Percentiles rank a stretch among this genome's conserved stretches.
phyloP scores from a whole-genome alignment of 2,888 invertebrate species.

The Trichacis sp. region DNA sequence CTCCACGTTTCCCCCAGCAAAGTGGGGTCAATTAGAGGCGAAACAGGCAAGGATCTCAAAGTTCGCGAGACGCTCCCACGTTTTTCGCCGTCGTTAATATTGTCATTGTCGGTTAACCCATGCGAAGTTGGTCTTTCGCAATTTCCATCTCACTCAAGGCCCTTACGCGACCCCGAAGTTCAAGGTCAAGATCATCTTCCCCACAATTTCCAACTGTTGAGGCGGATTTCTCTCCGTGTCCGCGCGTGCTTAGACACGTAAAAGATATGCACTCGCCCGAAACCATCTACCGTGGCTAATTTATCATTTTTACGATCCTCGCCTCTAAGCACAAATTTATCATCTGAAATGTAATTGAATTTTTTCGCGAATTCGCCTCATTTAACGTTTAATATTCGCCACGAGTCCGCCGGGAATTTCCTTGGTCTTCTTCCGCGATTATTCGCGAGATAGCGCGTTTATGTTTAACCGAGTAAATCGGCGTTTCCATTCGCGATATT shows the following conservation, averaged over 20 bases:
- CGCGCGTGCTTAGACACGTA: not conserved
- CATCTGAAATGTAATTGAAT: no score
- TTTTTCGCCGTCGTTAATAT: constrained; percentile 20
- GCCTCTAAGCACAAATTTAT: no score
- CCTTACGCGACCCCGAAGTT: constrained; percentile 12
- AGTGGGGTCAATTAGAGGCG: constrained; percentile 63
- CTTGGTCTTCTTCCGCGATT: not conserved
- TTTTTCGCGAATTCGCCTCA: not conserved
- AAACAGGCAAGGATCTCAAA: constrained; percentile 35
- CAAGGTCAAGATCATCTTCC: constrained; percentile 10
- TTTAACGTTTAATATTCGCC: no score
- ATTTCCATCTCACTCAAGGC: constrained; percentile 18
- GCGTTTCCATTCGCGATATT: not conserved
- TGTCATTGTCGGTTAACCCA: constrained; percentile 22
- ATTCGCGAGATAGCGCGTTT: not conserved
- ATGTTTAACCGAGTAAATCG: not conserved
- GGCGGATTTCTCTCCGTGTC: not conserved
- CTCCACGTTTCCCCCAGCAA: constrained; percentile 37
- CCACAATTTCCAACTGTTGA: constrained; percentile 11
- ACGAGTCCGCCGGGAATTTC: no score
- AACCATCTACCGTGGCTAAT: not conserved
- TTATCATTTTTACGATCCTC: not conserved
- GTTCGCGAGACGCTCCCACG: constrained; percentile 20
- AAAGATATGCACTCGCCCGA: not conserved
- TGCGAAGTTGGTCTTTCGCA: constrained; percentile 16